Base-by-base conservation (phyloP, 2,113 vertebrate genomes). In the Butorides virescens region DNA sequence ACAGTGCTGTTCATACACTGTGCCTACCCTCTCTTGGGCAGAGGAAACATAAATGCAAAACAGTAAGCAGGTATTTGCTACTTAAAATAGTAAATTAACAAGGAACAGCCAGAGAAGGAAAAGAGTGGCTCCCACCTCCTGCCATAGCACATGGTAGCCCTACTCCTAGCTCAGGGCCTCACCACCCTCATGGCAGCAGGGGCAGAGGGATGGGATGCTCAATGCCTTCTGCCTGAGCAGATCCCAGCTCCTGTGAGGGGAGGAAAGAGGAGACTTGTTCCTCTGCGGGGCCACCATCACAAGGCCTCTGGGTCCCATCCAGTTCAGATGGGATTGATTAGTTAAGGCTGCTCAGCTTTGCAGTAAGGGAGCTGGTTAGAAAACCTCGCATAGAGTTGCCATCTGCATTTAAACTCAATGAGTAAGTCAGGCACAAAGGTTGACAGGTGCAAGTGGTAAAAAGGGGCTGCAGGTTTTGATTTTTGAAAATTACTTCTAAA, bases 231-330 rank as follows among this genome's bases (percentile, higher is more conserved):
- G 56, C 18, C 49, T 42, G 61, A 21, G 61, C 42, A 68, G 15
- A 29, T 15, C 26, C 15, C 34, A 50, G 81, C 15, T 50, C n/a
- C 46, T 32, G 13, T 11, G 20, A 93, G 29, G 22, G 14, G 20
- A 59, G 46, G 52, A 21, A 67, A 75, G 62, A 83, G 39, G 50
- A 42, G 59, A 49, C 22, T 1, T 4, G 29, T 20, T 53, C 39
- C 10, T 73, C 49, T 82, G 26, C 1, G 6, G 6, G 9, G 19
- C 13, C 13, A 8, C 25, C 17, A 15, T 26, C 47, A 32, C 0
- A 1, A 49, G 37, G 26, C 8, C 32, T 58, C 55, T 13, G 10
- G 55, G 4, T 5, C 13, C 13, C 9, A 3, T 22, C 39, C 55
- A 59, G 30, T 17, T 44, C 22, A 30, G 20, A 3, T 6, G 30